Base-by-base conservation (phyloP, 1,140 invertebrate species). In the Drosophila teissieri region DNA sequence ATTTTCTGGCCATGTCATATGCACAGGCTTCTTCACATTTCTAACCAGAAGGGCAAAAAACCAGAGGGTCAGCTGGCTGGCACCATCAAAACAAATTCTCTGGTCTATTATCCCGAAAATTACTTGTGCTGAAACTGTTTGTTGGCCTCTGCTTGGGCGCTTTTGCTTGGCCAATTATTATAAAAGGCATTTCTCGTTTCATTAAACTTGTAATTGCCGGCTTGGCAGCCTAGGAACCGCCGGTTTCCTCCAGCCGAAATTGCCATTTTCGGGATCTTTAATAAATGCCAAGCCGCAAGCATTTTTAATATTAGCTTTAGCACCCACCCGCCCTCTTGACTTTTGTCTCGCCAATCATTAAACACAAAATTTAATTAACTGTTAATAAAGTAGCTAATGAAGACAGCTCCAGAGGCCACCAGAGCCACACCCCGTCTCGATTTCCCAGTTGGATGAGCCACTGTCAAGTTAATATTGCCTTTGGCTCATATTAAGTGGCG, bases 321-420 rank as follows among this genome's bases (percentile, higher is more conserved):
- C 17, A 17, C 51, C 42, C 22, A 22, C 45, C 42, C 27, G 19
- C 19, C 24, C 44, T 39, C 61, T 58, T 68, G 64, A 57, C 68
- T 69, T 63, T 39, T 58, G 45, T 62, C 61, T 46, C 57, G 57
- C 70, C 57, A 75, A 84, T 88, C 84, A 89, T 88, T 88, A 88
- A 88, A 80, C 73, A 89, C 84, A 89, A 88, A 80, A 88, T 88
- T 88, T 89, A 88, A 88, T 88, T 88, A 88, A 89, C 84, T 84
- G 84, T 89, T 88, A 80, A 88, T 89, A 88, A 89, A 88, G 84
- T 61, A 77, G 73, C 73, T 84, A 88, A 88, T 89, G 77, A 88
- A 83, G 72, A 78, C 63, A 56, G 69, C 58, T 39, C 68, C 55
- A 51, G 37, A 61, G 72, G 37, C 37, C 14, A 15, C 15, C 40